phyloP scores from a whole-genome alignment of 2,888 invertebrate genomes.

The Volucella inflata region DNA sequence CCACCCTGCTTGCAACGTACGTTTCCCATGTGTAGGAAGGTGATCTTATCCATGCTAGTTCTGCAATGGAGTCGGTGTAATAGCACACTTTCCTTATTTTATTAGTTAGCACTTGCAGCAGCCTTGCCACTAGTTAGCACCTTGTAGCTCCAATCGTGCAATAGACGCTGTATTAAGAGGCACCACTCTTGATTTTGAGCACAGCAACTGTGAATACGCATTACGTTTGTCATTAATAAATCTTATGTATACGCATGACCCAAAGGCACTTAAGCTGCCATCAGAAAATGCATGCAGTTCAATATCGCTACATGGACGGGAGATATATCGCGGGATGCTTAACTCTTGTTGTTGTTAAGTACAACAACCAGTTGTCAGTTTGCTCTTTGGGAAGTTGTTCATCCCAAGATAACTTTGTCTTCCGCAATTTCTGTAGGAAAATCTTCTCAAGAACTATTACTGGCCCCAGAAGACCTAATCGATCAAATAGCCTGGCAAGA shows the following conservation, averaged over 20 bases:
- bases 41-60: background rate
- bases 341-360: background rate
- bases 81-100: background rate
- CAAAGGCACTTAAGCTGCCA: background rate
- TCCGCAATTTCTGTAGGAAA: too few species aligned
- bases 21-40: conserved; percentile 1
- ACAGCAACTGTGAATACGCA: too few species aligned
- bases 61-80: background rate
- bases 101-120: background rate
- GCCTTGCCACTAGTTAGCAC: background rate
- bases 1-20: background rate
- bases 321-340: background rate
- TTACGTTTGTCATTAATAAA: background rate
- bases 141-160: background rate
- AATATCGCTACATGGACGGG: background rate
- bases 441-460: too few species aligned
- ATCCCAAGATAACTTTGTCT: background rate
- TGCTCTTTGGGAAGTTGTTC: background rate
- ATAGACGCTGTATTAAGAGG: background rate
- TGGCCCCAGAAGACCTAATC: background rate
- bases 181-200: background rate
- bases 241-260: background rate
- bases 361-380: background rate
- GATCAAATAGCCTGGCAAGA: background rate
- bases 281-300: conserved; percentile 5